Evolutionary conservation across 1,140 invertebrate species (phyloP), one percentile per base, ranked within the genome.

Genomic region (Drosophila lini): DNA sequence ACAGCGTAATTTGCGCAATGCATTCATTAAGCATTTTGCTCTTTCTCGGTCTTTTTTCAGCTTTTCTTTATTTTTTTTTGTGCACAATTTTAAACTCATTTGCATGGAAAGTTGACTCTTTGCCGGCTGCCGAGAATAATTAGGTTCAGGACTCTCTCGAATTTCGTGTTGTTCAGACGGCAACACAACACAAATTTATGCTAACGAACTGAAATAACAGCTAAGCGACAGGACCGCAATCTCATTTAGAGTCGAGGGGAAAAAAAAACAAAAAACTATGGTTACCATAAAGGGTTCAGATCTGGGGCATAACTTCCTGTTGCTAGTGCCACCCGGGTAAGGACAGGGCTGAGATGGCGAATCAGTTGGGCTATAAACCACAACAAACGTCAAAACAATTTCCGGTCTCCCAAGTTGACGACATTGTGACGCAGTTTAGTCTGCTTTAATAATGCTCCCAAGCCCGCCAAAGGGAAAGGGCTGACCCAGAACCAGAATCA

Each of bases 301-400:
- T 56, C 25, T 19, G 32, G 38, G 40, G 42, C 63, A 64, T 22
- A 28, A 32, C 61, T 70, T 70, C 63, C 67, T 22, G 47, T 38
- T 67, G 41, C 62, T 22, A 59, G 1, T 16, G 15, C 16, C 22
- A 44, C 16, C n/a, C 7, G n/a, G 16, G 28, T 19, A 15, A n/a
- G n/a, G 42, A 45, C 58, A 19, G 25, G 31, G 10, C 31, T 31
- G 64, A 57, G 38, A 45, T 63, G 53, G 53, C 42, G 64, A 80
- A 62, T 80, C 65, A 75, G 48, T 42, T 47, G 68, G 45, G 74
- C 55, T 56, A 64, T 79, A 81, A 81, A 83, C 80, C 80, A 79
- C 80, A 82, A 74, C 75, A 82, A 83, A 82, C 63, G 75, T 79
- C 69, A 83, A 74, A 83, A 69, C 80, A 82, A 79, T 82, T 82